Evolutionary conservation across 1,140 invertebrate species (phyloP), one percentile per base, ranked within the genome.

Genomic region (Tetramorium simillimum): DNA sequence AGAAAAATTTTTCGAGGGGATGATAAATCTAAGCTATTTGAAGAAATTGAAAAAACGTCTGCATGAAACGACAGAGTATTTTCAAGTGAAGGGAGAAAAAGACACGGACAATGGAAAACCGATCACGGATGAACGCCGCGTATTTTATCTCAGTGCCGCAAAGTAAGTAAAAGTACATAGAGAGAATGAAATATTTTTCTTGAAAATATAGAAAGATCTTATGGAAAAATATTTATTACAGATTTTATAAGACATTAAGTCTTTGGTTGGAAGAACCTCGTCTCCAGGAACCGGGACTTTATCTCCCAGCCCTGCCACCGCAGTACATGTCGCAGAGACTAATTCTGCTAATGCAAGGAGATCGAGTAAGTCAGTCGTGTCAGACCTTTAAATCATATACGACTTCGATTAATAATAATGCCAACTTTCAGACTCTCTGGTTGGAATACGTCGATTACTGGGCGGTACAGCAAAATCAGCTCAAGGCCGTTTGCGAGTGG

Each of bases 251-350:
- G 92, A 97, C 97, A 9, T 96, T 97, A 86, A 95, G 94, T 3
- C 94, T 98, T 2, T 98, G 98, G 98, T 93, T 98, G 67, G 97
- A 98, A 92, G 98, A 98, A 92, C 96, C 97, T 6, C 94, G 96
- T 86, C 94, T 98, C 6, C 97, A 97, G 91, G 97, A 97, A 91
- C 94, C 96, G 2, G 96, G 96, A 37, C 92, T 98, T 4, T 97
- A 97, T 93, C 93, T 98, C n/a, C 97, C 97, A 24, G 96, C 97
- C 40, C 94, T 98, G 53, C 97, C 98, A 16, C 96, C 96, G 0
- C 97, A 97, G 86, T 97, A 97, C 88, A 96, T 97, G 94, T 95
- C 96, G 10, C 95, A 96, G 80, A 96, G 96, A 84, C 91, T 97
- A 58, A 70, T 95, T 14, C 86, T 93, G 43, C 93, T 97, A 46